Evolutionary conservation across 2,113 vertebrate species (phyloP).

Genomic region (Pseudonaja textilis): DNA sequence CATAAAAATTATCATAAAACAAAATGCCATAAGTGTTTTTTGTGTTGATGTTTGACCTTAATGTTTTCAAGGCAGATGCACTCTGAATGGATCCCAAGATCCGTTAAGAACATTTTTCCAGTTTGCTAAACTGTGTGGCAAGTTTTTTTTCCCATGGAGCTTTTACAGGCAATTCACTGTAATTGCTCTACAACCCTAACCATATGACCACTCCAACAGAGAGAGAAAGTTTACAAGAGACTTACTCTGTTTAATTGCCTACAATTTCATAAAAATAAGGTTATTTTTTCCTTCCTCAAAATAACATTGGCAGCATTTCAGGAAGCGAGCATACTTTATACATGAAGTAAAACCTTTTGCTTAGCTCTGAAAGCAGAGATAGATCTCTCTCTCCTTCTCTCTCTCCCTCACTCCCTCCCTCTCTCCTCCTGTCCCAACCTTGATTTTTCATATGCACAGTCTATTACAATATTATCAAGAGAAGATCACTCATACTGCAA

Average conservation of each 20-base stretch:
- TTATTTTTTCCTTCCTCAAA: background rate
- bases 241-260: background rate
- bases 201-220: background rate
- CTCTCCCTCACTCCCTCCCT: too few relatives aligned
- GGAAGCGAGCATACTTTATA: background rate
- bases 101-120: slow-evolving; percentile 1
- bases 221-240: background rate
- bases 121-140: background rate
- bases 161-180: background rate
- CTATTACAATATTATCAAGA: background rate
- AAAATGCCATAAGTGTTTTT: too few relatives aligned
- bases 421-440: background rate
- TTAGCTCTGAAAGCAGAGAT: background rate
- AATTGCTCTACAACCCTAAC: background rate
- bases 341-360: background rate
- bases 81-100: too few relatives aligned
- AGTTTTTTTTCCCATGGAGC: background rate
- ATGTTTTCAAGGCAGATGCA: too few relatives aligned
- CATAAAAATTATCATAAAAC: too few relatives aligned
- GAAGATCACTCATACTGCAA: background rate
- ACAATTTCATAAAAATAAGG: background rate
- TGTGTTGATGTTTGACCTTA: too few relatives aligned
- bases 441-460: background rate
- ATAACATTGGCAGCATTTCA: background rate
- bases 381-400: background rate